These are phyloP conservation scores for Emberiza fucata DNA, from an alignment of 2,113 vertebrate genomes.

Conservation along the genomic window DNA sequence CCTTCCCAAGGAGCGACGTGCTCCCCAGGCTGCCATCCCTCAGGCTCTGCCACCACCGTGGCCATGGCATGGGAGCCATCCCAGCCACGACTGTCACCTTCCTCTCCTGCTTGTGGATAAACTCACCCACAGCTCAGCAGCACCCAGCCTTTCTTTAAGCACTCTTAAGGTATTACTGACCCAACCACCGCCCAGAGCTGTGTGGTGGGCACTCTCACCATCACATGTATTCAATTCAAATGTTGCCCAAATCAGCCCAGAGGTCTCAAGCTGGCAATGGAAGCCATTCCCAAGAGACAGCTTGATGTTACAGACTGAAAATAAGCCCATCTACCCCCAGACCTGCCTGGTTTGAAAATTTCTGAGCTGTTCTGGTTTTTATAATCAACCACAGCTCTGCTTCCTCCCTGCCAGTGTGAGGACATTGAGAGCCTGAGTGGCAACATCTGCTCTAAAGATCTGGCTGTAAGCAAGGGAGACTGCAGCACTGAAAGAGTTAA, in stretches of 20 bases:
- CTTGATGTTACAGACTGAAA: not conserved
- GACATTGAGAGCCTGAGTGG: not conserved
- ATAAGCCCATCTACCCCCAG: not conserved
- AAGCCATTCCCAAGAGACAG: not conserved
- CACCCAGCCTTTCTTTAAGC: not conserved
- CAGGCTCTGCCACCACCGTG: fast-evolving
- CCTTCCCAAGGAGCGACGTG: fast-evolving
- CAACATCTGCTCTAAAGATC: not conserved
- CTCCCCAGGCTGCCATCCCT: not conserved
- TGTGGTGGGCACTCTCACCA: too few relatives aligned
- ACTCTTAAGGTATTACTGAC: not conserved
- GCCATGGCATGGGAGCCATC: not conserved
- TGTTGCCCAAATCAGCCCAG: not conserved
- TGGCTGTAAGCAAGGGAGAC: not conserved
- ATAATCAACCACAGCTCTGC: not conserved
- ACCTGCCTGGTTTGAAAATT: not conserved
- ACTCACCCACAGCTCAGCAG: not conserved
- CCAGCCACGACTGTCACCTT: fast-evolving
- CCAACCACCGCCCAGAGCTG: fast-evolving
- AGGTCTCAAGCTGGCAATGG: not conserved
- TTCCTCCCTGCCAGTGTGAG: not conserved
- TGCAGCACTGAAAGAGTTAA: not conserved
- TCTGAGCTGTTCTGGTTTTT: not conserved
- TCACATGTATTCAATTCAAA: not conserved
- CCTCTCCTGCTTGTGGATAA: not conserved